phyloP scores from a whole-genome alignment of 1,140 invertebrate genomes.

The Magallana angulata region DNA sequence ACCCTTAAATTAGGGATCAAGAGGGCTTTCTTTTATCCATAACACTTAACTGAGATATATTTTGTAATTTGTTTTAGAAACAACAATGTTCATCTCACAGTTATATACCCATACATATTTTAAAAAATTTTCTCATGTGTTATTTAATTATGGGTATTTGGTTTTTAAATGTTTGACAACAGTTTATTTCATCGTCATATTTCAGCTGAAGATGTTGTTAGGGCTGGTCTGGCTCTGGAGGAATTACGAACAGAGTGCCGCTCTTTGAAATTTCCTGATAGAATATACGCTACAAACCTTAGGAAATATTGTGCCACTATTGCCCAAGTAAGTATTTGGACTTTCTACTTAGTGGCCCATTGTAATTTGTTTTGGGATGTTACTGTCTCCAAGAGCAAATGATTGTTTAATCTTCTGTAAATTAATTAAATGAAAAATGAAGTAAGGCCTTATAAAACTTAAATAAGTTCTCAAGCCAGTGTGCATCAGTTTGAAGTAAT shows the following conservation, averaged over 20 bases:
- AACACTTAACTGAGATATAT: too few species aligned
- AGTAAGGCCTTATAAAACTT: neutral
- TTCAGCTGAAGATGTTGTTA: conserved; percentile 14
- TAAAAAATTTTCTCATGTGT: too few species aligned
- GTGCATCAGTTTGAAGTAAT: neutral
- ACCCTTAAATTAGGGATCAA: too few species aligned
- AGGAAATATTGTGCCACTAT: conserved; percentile 29
- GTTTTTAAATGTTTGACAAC: neutral
- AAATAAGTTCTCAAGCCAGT: neutral
- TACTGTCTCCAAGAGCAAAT: conserved; percentile 20
- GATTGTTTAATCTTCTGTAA: neutral
- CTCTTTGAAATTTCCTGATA: neutral
- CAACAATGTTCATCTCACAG: too few species aligned
- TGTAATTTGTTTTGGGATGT: conserved; percentile 7
- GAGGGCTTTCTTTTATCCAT: too few species aligned
- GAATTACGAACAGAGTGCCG: neutral
- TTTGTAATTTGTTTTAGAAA: too few species aligned
- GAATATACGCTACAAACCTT: neutral
- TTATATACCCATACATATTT: too few species aligned
- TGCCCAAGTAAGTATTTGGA: conserved; percentile 11
- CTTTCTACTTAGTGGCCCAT: neutral
- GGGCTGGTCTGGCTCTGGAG: neutral
- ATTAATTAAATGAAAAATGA: too few species aligned
- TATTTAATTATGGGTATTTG: neutral
- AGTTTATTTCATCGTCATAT: neutral